Conservation (phyloP, 2,113 vertebrate genomes). For the Ochotona curzoniae region DNA sequence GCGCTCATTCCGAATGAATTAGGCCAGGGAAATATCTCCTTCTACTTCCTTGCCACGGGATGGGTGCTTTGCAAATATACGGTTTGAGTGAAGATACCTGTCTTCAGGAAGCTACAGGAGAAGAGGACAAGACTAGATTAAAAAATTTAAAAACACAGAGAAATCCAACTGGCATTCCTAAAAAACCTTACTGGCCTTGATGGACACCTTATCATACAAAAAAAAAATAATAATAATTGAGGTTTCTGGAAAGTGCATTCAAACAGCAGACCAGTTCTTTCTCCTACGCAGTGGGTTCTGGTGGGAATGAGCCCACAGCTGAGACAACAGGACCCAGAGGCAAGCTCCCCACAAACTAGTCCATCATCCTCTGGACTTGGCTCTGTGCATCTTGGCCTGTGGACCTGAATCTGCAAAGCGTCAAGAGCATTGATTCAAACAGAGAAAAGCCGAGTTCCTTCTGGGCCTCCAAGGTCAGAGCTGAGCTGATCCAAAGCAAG, state of each 20-base stretch:
- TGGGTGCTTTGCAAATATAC: background rate
- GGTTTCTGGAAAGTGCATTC: slow-evolving; percentile 7
- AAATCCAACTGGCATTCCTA: slow-evolving; percentile 15
- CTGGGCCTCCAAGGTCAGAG: background rate
- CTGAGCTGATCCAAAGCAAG: no score
- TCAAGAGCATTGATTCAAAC: background rate
- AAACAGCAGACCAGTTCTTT: background rate
- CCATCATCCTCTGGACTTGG: background rate
- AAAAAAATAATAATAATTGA: background rate
- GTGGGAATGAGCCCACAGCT: background rate
- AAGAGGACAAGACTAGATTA: background rate
- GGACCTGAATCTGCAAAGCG: background rate
- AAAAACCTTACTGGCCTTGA: background rate
- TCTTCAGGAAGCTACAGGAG: background rate
- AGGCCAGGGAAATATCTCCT: background rate
- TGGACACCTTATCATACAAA: slow-evolving; percentile 30
- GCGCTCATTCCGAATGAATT: background rate
- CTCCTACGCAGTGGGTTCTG: background rate
- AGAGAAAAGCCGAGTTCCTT: background rate
- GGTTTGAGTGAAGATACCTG: background rate
- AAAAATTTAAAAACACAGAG: background rate
- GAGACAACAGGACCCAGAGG: background rate
- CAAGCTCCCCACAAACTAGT: background rate
- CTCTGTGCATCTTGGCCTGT: background rate
- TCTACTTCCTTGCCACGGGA: background rate